phyloP scores from a whole-genome alignment of 2,113 vertebrate species.

The Triplophysa siluroides region DNA sequence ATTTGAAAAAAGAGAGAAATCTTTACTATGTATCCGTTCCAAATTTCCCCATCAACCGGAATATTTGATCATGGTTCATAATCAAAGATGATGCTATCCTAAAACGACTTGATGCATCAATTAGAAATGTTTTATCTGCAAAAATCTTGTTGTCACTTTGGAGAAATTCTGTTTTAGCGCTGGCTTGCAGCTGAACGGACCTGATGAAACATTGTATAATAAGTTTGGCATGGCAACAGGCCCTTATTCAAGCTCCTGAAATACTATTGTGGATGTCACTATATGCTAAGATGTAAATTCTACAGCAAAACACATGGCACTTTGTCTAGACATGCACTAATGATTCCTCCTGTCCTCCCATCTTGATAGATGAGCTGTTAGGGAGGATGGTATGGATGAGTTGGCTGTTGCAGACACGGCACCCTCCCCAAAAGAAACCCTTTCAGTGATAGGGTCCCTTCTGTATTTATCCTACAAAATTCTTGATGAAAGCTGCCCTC shows the following conservation, averaged over 20 bases:
- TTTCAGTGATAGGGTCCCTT: background rate
- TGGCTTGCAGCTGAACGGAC: background rate
- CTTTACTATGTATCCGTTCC: conserved; percentile 29
- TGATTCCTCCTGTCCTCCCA: conserved; percentile 27
- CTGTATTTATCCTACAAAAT: conserved; percentile 13
- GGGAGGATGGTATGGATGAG: background rate
- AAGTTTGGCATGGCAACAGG: conserved; percentile 14
- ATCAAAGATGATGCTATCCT: conserved; percentile 32
- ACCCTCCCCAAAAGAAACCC: background rate
- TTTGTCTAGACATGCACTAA: conserved; percentile 15
- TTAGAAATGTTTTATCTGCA: conserved; percentile 2
- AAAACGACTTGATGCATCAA: conserved; percentile 25
- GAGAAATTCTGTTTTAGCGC: background rate
- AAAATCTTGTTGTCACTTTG: background rate
- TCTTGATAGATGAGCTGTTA: conserved; percentile 13
- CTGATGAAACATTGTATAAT: background rate
- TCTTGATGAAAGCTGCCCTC: conserved; percentile 5
- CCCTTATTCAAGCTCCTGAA: background rate
- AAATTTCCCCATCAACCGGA: conserved; percentile 32
- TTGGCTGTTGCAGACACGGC: conserved; percentile 10
- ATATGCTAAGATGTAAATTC: conserved; percentile 6
- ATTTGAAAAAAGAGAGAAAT: conserved; percentile 26
- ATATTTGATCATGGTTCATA: conserved; percentile 35
- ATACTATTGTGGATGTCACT: background rate
- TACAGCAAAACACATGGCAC: background rate